Conservation (phyloP, 1,140 invertebrate species). For the Oscheius sp. region DNA sequence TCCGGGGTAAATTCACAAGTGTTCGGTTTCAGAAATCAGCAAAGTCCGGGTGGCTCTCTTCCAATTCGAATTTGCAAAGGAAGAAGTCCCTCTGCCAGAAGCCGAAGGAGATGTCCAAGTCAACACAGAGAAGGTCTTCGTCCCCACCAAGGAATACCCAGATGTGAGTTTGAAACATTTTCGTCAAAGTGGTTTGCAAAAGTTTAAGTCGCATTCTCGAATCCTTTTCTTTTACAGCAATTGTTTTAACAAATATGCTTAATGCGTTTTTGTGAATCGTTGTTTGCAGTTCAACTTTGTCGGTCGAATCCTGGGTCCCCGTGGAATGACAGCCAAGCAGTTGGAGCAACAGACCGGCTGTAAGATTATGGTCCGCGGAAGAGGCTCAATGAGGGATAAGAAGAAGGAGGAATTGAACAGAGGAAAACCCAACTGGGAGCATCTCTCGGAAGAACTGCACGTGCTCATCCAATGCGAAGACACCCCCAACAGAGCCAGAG, state of each 20-base stretch:
- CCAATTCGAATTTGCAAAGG: conserved; percentile 93
- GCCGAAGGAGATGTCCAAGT: conserved; percentile 83
- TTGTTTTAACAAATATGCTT: neutral
- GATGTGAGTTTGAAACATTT: conserved; percentile 66
- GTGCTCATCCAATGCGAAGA: conserved; percentile 98
- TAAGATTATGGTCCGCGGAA: conserved; percentile 99
- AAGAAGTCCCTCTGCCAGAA: conserved; percentile 88
- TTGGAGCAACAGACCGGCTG: conserved; percentile 98
- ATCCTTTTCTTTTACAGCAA: neutral
- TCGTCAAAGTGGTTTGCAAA: too few relatives aligned
- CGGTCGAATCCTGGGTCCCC: conserved; percentile 93
- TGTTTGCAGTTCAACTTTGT: conserved; percentile 93
- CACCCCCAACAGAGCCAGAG: conserved; percentile 87
- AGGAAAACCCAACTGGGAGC: conserved; percentile 99
- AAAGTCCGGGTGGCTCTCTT: conserved; percentile 93
- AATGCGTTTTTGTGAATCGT: too few relatives aligned
- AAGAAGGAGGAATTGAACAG: conserved; percentile 99
- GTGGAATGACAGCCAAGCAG: conserved; percentile 99
- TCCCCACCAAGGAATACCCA: conserved; percentile 98
- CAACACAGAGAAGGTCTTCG: conserved; percentile 97
- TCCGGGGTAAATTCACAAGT: too few relatives aligned
- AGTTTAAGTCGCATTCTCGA: neutral
- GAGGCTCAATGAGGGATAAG: conserved; percentile 99
- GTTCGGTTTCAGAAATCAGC: conserved; percentile 82
- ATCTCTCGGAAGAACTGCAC: conserved; percentile 95